Evolutionary conservation across 1,140 invertebrate species (phyloP), one percentile per base, ranked within the genome.

Genomic region (Stratiolaelaps scimitus): DNA sequence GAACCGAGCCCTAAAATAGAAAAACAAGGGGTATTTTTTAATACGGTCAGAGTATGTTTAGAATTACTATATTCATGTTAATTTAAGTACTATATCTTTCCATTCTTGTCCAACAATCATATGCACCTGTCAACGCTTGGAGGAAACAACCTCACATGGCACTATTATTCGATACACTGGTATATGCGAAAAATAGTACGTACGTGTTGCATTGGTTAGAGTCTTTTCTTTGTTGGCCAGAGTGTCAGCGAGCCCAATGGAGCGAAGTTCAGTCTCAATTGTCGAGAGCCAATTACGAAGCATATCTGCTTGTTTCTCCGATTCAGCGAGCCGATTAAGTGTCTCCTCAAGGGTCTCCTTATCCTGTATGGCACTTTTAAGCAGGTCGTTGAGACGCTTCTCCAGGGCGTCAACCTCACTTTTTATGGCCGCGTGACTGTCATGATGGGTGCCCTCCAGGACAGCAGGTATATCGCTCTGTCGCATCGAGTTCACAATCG

Each of bases 361-460:
- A 70, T 92, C 87, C 17, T 80, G 72, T 17, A 89, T 77, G 10
- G 84, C 88, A 15, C 86, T 80, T 73, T 92, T 92, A 23, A 95
- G 78, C 23, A 60, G 4, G 4, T 60, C 53, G 34, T 26, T 34
- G n/a, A 60, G 53, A 0, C 30, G 26, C 43, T 71, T 26, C 64
- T 72, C 69, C 7, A 76, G 66, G 29, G 71, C 72, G 44, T 74
- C 72, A 1, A 73, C 71, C 28, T 77, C 76, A 28, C 71, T 70
- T 66, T 85, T 80, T 28, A 95, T 87, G 71, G 88, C 87, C 0
- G 85, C 79, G 77, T 93, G 89, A 13, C 91, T 91, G 56, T 81
- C 82, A 70, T 86, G 85, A 44, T 88, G 78, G 0, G 92, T 95
- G 44, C 87, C 87, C 1, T 88, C 87, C 64, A 95, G 82, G 0